Base-by-base conservation (phyloP, 2,113 vertebrate species). In the Ginglymostoma cirratum region DNA sequence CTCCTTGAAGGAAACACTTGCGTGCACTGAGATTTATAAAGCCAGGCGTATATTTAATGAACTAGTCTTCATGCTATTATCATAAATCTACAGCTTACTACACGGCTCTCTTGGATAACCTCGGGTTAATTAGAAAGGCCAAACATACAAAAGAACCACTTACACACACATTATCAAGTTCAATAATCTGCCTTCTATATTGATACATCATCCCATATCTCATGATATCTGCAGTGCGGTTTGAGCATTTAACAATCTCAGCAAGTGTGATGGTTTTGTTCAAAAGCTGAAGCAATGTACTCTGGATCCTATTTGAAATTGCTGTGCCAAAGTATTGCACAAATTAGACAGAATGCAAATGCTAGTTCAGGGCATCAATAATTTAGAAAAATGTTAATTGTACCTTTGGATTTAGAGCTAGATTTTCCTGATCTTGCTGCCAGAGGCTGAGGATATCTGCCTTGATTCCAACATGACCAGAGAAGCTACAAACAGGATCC, bases 61-160 rank as follows among this genome's bases (percentile, higher is more conserved):
- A 95, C 66, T 95, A 24, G 94, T 95, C 94, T 95, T 95, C 27
- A 97, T 94, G 96, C 97, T 97, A 97, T 98, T 97, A 97, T 98
- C 97, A 97, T 97, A 98, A 98, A 98, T 98, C 97, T 97, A 96
- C 97, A 97, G 97, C 96, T 96, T 97, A 98, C 97, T 98, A 97
- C 98, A 97, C 97, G 98, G 97, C 97, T 97, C 97, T 97, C 97
- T 98, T 97, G 98, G 98, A 97, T 97, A 97, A 98, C 98, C 97
- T 97, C 97, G 97, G 97, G 98, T 98, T 98, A 98, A 98, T 97
- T 98, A 98, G 97, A 96, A 96, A 97, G 98, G 98, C 98, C 97
- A 98, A 96, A 95, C 96, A 96, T 96, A 97, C 98, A 97, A 98
- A 96, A 97, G 97, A 97, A 96, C 96, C 80, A 17, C 87, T 93